phyloP scores from a whole-genome alignment of 1,140 invertebrate genomes.

The Zaprionus inermis region DNA sequence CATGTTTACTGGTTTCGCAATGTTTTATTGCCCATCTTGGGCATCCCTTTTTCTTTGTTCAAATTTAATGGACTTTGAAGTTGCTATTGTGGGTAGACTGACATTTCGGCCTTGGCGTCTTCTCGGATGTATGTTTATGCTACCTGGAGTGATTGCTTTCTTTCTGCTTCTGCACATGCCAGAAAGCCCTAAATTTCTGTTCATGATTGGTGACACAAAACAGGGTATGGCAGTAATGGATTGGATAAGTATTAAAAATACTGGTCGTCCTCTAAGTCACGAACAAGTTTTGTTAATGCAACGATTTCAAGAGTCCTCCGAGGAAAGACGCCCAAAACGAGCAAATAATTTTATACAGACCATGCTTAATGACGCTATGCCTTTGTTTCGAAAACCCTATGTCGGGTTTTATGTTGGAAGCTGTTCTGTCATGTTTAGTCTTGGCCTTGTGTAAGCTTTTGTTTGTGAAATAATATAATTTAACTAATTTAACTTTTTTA shows the following conservation, averaged over 20 bases:
- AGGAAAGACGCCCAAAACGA: slow-evolving; percentile 18
- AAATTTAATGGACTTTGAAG: slow-evolving; percentile 48
- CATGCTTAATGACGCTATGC: too few relatives aligned
- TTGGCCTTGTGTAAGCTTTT: slow-evolving; percentile 54
- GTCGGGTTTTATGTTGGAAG: slow-evolving; percentile 30
- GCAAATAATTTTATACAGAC: slow-evolving; percentile 25
- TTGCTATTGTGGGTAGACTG: slow-evolving; percentile 13
- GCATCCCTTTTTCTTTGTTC: slow-evolving; percentile 37
- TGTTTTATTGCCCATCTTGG: background rate
- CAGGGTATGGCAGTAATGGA: slow-evolving; percentile 50
- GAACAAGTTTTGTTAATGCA: slow-evolving; percentile 47
- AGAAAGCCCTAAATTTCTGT: background rate
- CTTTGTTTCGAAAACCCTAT: too few relatives aligned
- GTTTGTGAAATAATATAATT: background rate
- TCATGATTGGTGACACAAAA: slow-evolving; percentile 57
- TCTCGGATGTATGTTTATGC: slow-evolving; percentile 43
- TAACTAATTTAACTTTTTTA: background rate
- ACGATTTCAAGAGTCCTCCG: slow-evolving; percentile 25
- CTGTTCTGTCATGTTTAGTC: slow-evolving; percentile 60
- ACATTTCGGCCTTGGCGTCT: slow-evolving; percentile 53
- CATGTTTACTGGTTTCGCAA: slow-evolving; percentile 35
- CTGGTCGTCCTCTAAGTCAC: slow-evolving; percentile 32
- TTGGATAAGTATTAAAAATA: slow-evolving; percentile 55
- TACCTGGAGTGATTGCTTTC: slow-evolving; percentile 57
- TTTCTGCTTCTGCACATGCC: slow-evolving; percentile 19